Percentiles rank a stretch among this genome's conserved stretches.
Evolutionary conservation across 1,140 invertebrate genomes (phyloP).

Genomic region (Drosophila paulistorum): DNA sequence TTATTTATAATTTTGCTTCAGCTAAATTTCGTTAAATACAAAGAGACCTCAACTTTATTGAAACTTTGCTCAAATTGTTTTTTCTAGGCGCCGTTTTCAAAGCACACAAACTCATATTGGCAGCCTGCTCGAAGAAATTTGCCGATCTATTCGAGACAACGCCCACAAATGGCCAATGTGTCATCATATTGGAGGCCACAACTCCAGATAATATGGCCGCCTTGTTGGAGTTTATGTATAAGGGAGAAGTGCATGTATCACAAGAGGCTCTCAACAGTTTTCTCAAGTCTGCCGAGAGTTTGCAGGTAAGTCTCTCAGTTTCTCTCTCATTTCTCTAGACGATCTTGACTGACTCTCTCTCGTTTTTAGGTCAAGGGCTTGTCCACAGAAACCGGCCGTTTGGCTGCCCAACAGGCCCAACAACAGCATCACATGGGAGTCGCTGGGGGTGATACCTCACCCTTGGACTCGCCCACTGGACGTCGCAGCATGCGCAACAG

Average conservation of each 20-base stretch:
- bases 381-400: slow-evolving; percentile 90
- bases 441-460: slow-evolving; percentile 59
- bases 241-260: slow-evolving; percentile 95
- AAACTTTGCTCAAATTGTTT: too few species aligned
- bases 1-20: too few species aligned
- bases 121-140: slow-evolving; percentile 96
- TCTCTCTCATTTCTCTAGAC: too few species aligned
- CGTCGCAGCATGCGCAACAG: slow-evolving; percentile 81
- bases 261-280: slow-evolving; percentile 94
- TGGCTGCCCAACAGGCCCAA: slow-evolving; percentile 88
- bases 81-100: slow-evolving; percentile 92
- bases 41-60: too few species aligned
- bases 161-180: slow-evolving; percentile 90
- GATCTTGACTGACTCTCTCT: neutral
- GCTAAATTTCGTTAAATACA: too few species aligned
- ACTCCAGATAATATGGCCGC: slow-evolving; percentile 94
- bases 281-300: slow-evolving; percentile 94
- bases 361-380: slow-evolving; percentile 88
- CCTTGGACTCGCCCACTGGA: slow-evolving; percentile 75
- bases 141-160: slow-evolving; percentile 95
- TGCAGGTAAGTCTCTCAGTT: slow-evolving; percentile 87
- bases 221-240: slow-evolving; percentile 96
- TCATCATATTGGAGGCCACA: slow-evolving; percentile 94
- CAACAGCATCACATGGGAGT: slow-evolving; percentile 83
- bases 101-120: slow-evolving; percentile 95